Evolutionary conservation across 2,797 vertebrate species (phyloP).

Genomic region (Hoplostethus mediterraneus): DNA sequence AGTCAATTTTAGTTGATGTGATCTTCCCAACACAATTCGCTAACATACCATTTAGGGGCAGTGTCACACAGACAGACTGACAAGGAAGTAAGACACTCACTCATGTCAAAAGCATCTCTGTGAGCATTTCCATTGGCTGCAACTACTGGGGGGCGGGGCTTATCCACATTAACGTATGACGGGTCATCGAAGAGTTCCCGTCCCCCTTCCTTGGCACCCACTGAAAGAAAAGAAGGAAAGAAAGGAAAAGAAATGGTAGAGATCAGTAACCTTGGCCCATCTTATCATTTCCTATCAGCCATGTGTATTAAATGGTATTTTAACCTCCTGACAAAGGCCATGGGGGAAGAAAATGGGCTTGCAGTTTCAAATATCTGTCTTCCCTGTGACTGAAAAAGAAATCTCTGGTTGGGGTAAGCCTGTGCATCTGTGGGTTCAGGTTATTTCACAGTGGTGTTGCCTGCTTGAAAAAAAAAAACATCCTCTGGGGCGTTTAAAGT

Average conservation of each 20-base stretch:
- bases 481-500: not conserved
- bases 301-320: not conserved
- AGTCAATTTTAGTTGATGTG: slow-evolving; percentile 1
- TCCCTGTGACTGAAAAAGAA: slow-evolving; percentile 5
- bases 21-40: slow-evolving; percentile 8
- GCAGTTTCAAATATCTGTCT: not conserved
- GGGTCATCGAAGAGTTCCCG: slow-evolving; percentile 93
- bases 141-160: slow-evolving; percentile 81
- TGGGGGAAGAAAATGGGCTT: not conserved
- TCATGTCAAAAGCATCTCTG: slow-evolving; percentile 97
- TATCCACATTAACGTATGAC: slow-evolving; percentile 97
- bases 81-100: slow-evolving; percentile 81
- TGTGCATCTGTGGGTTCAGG: slow-evolving; percentile 5
- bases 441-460: slow-evolving; percentile 17
- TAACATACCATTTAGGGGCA: not conserved
- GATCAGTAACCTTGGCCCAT: slow-evolving; percentile 7
- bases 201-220: slow-evolving; percentile 84
- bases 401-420: slow-evolving; percentile 1
- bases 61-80: not conserved
- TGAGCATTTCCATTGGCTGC: slow-evolving; percentile 89
- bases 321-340: not conserved
- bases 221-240: slow-evolving; percentile 65
- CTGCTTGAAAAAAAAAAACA: slow-evolving; percentile 22
- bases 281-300: slow-evolving; percentile 15
- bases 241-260: slow-evolving; percentile 11